Conservation (phyloP, 2,888 invertebrate species). For the Pinctada fucata region DNA sequence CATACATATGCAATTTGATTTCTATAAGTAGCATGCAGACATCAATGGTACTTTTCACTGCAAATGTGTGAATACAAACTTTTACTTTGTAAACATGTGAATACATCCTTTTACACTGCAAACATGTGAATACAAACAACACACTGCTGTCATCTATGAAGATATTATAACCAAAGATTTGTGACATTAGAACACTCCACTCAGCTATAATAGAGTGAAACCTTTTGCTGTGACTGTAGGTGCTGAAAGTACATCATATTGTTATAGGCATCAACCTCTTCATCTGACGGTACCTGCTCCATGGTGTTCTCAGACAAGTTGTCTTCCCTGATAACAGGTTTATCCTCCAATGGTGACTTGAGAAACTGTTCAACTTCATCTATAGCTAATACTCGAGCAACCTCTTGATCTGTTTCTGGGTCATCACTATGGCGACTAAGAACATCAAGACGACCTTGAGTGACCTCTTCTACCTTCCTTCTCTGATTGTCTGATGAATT, state of each 20-base stretch:
- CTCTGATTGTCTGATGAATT: background rate
- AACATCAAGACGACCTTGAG: constrained; percentile 6
- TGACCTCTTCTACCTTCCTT: background rate
- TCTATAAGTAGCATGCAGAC: no score
- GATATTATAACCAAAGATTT: no score
- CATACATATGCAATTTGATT: no score
- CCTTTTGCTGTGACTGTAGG: constrained; percentile 18
- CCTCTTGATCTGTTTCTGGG: constrained; percentile 48
- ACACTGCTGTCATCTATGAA: no score
- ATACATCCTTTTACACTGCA: no score
- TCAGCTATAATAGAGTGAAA: background rate
- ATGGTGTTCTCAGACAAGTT: constrained; percentile 42
- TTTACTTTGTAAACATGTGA: no score
- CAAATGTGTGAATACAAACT: no score
- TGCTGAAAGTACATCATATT: constrained; percentile 21
- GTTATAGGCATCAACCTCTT: constrained; percentile 28
- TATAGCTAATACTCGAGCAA: constrained; percentile 48
- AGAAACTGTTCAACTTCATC: constrained; percentile 22
- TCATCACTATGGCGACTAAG: background rate
- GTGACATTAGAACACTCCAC: constrained; percentile 5
- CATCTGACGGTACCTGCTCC: constrained; percentile 33
- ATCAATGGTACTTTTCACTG: no score
- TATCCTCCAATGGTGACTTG: background rate
- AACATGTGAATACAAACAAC: no score
- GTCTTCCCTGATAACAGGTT: background rate